A percentile compares a stretch with the other conserved stretches of the same genome.
These are phyloP conservation scores for Cenopis cana DNA, from an alignment of 2,888 invertebrate species.

Conservation along the genomic window DNA sequence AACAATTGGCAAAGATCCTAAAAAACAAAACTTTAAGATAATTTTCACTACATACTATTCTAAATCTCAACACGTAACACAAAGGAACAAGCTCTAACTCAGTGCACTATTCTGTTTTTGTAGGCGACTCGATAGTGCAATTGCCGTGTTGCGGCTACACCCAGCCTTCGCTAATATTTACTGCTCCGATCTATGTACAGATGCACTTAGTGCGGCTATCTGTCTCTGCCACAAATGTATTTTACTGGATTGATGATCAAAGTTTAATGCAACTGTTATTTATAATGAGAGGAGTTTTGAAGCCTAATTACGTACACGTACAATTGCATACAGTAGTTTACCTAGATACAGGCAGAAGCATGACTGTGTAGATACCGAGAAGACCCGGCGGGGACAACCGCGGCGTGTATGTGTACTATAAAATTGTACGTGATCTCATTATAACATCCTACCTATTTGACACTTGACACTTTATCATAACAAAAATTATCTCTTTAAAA, in stretches of 20 bases:
- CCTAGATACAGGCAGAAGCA: no score
- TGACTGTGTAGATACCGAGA: no score
- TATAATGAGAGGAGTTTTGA: not conserved
- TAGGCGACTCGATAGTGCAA: conserved; percentile 16
- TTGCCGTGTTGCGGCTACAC: conserved; percentile 35
- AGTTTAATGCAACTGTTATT: not conserved
- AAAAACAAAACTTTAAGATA: not conserved
- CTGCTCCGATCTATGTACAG: conserved; percentile 43
- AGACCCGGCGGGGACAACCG: no score
- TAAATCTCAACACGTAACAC: not conserved
- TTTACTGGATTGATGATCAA: conserved; percentile 21
- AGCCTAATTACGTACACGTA: no score
- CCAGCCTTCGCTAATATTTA: conserved; percentile 42
- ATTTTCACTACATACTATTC: not conserved
- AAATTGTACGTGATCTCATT: no score
- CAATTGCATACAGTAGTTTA: no score
- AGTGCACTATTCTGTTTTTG: conserved; percentile 20
- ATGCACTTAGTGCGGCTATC: conserved; percentile 44
- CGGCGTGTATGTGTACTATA: no score
- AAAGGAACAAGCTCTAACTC: not conserved
- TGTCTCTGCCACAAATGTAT: conserved; percentile 26
- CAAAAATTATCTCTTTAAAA: no score
- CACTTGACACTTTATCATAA: no score
- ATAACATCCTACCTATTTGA: no score
- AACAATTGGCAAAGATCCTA: no score